Conservation (phyloP, 1,140 invertebrate genomes). For the Gonioctena quinquepunctata region DNA sequence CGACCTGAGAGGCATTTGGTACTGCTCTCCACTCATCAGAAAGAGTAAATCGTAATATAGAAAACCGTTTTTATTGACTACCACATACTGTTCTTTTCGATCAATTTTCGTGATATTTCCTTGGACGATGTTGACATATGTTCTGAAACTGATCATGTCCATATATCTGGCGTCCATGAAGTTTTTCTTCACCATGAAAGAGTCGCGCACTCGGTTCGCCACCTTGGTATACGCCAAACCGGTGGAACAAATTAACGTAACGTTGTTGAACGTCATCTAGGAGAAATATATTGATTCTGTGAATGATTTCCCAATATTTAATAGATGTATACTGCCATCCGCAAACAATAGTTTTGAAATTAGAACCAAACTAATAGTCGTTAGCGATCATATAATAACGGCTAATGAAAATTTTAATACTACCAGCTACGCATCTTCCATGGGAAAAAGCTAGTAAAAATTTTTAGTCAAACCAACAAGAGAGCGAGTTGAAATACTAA, state of each 20-base stretch:
- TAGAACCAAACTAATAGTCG: no score
- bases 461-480: no score
- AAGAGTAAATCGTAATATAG: constrained; percentile 67
- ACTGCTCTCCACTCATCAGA: constrained; percentile 64
- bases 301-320: no score
- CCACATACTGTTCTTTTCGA: constrained; percentile 63
- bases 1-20: constrained; percentile 58
- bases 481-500: no score
- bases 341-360: no score
- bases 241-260: constrained; percentile 68
- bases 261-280: constrained; percentile 60
- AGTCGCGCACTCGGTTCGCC: constrained; percentile 50
- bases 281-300: no score
- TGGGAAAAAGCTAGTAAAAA: no score
- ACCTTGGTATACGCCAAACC: constrained; percentile 59
- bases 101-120: constrained; percentile 38
- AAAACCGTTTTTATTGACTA: constrained; percentile 58
- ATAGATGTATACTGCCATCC: no score
- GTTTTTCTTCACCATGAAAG: constrained; percentile 58
- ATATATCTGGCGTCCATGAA: constrained; percentile 59
- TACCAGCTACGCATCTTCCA: no score
- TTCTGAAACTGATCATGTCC: constrained; percentile 57
- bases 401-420: no score
- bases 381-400: no score
- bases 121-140: constrained; percentile 59